Evolutionary conservation across 2,888 invertebrate species (phyloP), one percentile per base, ranked within the genome.

Genomic region (Dryococelus australis): DNA sequence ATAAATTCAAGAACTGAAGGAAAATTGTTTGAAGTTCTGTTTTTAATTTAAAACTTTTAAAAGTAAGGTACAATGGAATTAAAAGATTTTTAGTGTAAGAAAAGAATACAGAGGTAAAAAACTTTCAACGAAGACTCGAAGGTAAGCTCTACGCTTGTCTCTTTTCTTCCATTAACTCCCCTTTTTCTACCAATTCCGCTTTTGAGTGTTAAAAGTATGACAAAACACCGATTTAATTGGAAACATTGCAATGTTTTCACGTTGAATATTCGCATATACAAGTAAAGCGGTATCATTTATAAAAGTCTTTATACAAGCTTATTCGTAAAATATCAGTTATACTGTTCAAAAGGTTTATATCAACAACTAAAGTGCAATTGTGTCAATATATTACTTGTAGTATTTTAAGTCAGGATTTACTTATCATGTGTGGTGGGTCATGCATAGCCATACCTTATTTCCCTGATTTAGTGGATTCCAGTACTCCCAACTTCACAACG

Each of bases 1-100:
- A 83, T 43, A 83, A 83, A 43, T 83, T 43, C 8, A 83, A 83
- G 43, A 83, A 83, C n/a, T 83, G 20, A 28, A 83, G 43, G 83
- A 43, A 83, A 83, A 83, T 35, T 83, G 43, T 83, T 83, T 83
- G 65, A 83, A 83, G 83, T 27, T 83, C 28, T 83, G 35, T 83
- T 83, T 83, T 43, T 83, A 83, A 83, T 83, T 83, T 35, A 83
- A 83, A 83, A 83, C 83, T 83, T 83, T 83, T 65, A 24, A 65
- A 65, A 65, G 65, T 65, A 65, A 65, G n/a, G 6, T 65, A 65
- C 65, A 65, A 65, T 65, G 65, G 65, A 65, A 65, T 65, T 65
- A 65, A 65, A 65, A 65, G 65, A 65, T 65, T 65, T 65, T 65
- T 65, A 65, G 65, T 65, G 65, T 65, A 65, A 65, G 65, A 65